These are phyloP conservation scores for Malthinus seriepunctatus DNA, from an alignment of 2,888 invertebrate species.

Conservation along the genomic window DNA sequence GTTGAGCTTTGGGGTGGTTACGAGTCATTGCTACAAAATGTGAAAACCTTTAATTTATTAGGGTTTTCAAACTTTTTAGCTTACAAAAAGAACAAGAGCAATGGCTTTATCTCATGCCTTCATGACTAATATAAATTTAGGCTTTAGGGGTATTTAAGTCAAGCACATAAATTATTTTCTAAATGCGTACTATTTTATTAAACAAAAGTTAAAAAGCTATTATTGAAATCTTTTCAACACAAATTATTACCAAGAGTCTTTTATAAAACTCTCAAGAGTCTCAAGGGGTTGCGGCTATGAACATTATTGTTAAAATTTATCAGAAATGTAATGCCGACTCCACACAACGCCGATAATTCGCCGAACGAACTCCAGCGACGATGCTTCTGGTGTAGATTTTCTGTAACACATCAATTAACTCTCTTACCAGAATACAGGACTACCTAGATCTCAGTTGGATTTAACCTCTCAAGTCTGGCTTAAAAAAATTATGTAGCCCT, in stretches of 20 bases:
- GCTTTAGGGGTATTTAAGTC: slow-evolving; percentile 7
- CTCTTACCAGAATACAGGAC: too few relatives aligned
- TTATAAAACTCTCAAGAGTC: background rate
- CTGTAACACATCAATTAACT: too few relatives aligned
- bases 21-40: slow-evolving; percentile 12
- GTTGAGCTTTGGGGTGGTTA: background rate
- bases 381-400: too few relatives aligned
- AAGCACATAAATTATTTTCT: slow-evolving; percentile 3
- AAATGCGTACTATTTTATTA: background rate
- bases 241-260: background rate
- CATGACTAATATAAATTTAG: slow-evolving; percentile 14
- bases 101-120: slow-evolving; percentile 16
- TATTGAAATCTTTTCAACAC: too few relatives aligned
- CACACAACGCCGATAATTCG: too few relatives aligned
- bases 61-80: slow-evolving; percentile 13
- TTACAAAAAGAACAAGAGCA: slow-evolving; percentile 12
- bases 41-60: slow-evolving; percentile 17
- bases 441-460: too few relatives aligned
- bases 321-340: background rate
- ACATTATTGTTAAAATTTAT: background rate
- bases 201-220: slow-evolving; percentile 3
- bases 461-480: too few relatives aligned
- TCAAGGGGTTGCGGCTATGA: background rate
- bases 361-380: too few relatives aligned
- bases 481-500: too few relatives aligned